Conservation (phyloP, 1,140 invertebrate species). For the Temnothorax longispinosus region DNA sequence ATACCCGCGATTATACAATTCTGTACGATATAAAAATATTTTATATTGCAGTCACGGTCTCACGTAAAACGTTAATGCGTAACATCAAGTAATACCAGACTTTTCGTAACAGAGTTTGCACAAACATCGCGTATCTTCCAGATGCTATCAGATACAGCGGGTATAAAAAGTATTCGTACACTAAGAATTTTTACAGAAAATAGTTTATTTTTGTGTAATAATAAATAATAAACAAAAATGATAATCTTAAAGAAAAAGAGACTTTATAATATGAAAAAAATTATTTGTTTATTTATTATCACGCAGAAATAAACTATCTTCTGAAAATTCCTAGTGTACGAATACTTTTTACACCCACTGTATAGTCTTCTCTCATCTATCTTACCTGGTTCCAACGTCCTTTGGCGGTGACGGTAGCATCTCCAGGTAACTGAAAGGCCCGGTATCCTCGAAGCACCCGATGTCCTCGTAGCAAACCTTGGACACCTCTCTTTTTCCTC, state of each 20-base stretch:
- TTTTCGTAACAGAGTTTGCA: conserved; percentile 1
- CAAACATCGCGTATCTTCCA: not conserved
- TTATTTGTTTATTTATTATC: no score
- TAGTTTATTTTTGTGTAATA: no score
- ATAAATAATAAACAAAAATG: no score
- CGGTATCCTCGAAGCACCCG: conserved; percentile 97
- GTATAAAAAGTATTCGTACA: no score
- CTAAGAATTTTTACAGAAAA: no score
- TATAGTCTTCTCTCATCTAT: not conserved
- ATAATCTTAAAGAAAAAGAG: no score
- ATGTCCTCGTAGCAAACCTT: conserved; percentile 95
- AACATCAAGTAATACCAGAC: not conserved
- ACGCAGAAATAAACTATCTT: no score
- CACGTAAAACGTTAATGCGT: not conserved
- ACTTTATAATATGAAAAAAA: no score
- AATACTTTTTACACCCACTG: no score
- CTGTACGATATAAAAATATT: not conserved
- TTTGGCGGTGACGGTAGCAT: conserved; percentile 95
- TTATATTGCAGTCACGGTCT: not conserved
- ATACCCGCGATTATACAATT: not conserved
- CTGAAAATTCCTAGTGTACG: no score
- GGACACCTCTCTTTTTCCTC: conserved; percentile 88
- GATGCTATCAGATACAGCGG: not conserved
- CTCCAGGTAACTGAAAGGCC: conserved; percentile 96
- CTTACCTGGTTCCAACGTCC: conserved; percentile 92